These are phyloP conservation scores for Rhegmatorhina hoffmannsi DNA, from an alignment of 2,113 vertebrate genomes.

Conservation along the genomic window DNA sequence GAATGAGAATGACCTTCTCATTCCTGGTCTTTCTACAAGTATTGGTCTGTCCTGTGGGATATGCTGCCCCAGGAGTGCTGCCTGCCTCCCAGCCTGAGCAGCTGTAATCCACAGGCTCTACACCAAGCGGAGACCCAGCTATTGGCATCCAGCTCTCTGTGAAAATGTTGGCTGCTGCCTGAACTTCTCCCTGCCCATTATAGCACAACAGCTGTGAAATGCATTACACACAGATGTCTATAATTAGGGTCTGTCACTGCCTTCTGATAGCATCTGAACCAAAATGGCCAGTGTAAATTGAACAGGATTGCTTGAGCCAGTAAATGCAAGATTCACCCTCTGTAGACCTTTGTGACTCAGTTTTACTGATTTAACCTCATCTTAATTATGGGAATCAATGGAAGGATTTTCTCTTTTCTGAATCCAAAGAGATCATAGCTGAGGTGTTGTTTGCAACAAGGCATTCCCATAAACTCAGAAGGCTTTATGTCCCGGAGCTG, in stretches of 20 bases:
- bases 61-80: neutral
- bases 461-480: neutral
- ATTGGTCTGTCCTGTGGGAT: neutral
- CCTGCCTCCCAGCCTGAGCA: neutral
- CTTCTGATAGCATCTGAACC: neutral
- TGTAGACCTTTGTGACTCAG: accelerated
- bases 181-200: neutral
- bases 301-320: neutral
- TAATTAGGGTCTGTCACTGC: neutral
- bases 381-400: neutral
- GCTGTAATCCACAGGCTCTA: neutral
- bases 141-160: accelerated
- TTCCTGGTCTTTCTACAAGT: neutral
- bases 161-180: neutral
- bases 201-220: constrained; percentile 50
- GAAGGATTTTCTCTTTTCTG: neutral
- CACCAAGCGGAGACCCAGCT: accelerated
- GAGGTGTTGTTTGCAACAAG: neutral
- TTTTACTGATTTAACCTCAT: neutral
- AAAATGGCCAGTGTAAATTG: neutral
- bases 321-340: neutral
- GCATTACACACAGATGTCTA: constrained; percentile 14
- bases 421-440: neutral
- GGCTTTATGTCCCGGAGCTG: neutral
- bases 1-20: neutral